Evolutionary conservation across 37 sponge, comb jelly and placozoan species (phyloP).

Genomic region (Cladorhizidae sp.): DNA sequence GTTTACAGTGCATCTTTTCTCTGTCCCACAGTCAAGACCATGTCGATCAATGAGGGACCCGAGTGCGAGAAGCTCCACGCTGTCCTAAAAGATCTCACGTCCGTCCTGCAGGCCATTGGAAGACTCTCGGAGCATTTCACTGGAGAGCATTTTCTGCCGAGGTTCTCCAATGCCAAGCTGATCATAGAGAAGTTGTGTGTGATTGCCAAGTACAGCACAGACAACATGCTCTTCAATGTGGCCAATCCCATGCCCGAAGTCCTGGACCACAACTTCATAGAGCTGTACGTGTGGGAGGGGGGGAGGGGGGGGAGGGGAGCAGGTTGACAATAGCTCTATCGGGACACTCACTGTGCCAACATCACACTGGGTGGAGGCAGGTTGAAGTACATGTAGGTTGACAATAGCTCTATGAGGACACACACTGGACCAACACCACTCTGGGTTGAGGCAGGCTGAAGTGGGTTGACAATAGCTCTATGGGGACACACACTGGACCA

Average conservation of each 20-base stretch:
- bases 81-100: conserved; percentile 75
- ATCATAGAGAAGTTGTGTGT: conserved; percentile 56
- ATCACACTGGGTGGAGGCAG: too few relatives aligned
- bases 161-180: conserved; percentile 49
- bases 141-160: conserved; percentile 37
- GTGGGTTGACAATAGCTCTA: too few relatives aligned
- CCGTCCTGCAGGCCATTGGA: conserved; percentile 73
- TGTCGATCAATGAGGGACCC: conserved; percentile 26
- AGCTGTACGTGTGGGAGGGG: conserved; percentile 39
- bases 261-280: conserved; percentile 70
- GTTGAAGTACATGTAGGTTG: too few relatives aligned
- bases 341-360: too few relatives aligned
- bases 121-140: conserved; percentile 80
- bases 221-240: conserved; percentile 41
- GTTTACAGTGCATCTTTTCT: too few relatives aligned
- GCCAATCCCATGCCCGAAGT: conserved; percentile 40
- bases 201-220: conserved; percentile 59
- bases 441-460: too few relatives aligned
- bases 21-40: background rate
- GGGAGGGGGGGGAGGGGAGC: background rate
- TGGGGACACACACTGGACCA: too few relatives aligned
- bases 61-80: conserved; percentile 71
- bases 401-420: too few relatives aligned
- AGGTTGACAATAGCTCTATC: too few relatives aligned
- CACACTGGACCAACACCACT: too few relatives aligned